A percentile compares a stretch with the other conserved stretches of the same genome.
Evolutionary conservation across 2,797 vertebrate genomes (phyloP).

Genomic region (Arnoldichthys spilopterus): DNA sequence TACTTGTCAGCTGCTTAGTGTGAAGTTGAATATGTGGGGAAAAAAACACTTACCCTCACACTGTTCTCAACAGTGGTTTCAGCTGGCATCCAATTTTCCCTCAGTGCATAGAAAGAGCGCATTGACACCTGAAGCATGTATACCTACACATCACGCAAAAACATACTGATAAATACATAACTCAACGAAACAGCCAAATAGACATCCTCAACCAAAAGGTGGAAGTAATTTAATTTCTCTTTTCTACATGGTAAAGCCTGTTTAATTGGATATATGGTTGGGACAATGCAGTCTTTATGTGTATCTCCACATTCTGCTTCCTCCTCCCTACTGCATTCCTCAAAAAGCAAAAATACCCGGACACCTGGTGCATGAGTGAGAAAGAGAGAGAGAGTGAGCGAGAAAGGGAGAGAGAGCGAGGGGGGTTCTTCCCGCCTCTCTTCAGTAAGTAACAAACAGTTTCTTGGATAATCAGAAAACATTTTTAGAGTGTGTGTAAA

Average conservation of each 20-base stretch:
- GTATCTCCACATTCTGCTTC: conserved; percentile 10
- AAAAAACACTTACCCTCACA: conserved; percentile 44
- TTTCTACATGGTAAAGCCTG: not conserved
- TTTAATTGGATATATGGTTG: not conserved
- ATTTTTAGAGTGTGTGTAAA: not conserved
- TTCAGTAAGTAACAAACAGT: not conserved
- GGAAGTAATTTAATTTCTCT: conserved; percentile 19
- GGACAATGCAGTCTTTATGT: conserved; percentile 17
- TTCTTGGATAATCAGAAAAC: not conserved
- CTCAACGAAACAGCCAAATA: not conserved
- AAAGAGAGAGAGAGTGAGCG: not conserved
- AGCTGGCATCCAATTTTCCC: not conserved
- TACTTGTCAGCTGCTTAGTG: not conserved
- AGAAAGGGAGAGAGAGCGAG: not conserved
- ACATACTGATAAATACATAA: not conserved
- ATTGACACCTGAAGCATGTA: conserved; percentile 50
- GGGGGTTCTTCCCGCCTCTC: not conserved
- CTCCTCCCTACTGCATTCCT: conserved; percentile 8
- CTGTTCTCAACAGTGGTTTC: conserved; percentile 6
- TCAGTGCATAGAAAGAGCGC: conserved; percentile 51
- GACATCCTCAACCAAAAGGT: not conserved
- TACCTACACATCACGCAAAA: conserved; percentile 46
- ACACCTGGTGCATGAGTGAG: not conserved
- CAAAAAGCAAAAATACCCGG: conserved; percentile 16
- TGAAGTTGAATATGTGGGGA: not conserved